Conservation (phyloP, 1,140 invertebrate genomes). For the Alviniconcha marisindica region DNA sequence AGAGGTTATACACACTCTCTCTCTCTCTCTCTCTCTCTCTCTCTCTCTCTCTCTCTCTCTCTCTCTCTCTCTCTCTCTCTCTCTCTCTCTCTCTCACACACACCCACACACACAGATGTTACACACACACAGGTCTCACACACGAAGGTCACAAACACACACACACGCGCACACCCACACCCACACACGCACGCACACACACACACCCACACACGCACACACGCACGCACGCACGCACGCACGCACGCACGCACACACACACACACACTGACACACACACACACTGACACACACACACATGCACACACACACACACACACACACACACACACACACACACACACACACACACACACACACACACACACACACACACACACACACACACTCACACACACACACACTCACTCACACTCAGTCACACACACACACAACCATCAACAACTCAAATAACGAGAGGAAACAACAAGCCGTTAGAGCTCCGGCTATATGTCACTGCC, state of each 20-base stretch:
- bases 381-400: slow-evolving; percentile 12
- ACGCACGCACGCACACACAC: slow-evolving; percentile 12
- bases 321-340: background rate
- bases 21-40: no score
- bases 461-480: no score
- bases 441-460: no score
- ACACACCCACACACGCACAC: background rate
- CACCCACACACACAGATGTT: background rate
- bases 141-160: background rate
- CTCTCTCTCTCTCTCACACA: no score
- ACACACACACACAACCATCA: slow-evolving; percentile 6
- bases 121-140: background rate
- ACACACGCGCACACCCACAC: background rate
- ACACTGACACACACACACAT: slow-evolving; percentile 20
- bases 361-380: background rate
- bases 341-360: slow-evolving; percentile 5
- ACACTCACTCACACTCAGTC: background rate
- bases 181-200: background rate
- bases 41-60: no score
- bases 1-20: no score
- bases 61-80: no score
- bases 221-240: slow-evolving; percentile 10
- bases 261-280: slow-evolving; percentile 1
- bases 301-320: slow-evolving; percentile 16
- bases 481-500: no score